A percentile compares a stretch with the other conserved stretches of the same genome.
phyloP scores from a whole-genome alignment of 2,888 invertebrate species.

The Tipula lateralis region DNA sequence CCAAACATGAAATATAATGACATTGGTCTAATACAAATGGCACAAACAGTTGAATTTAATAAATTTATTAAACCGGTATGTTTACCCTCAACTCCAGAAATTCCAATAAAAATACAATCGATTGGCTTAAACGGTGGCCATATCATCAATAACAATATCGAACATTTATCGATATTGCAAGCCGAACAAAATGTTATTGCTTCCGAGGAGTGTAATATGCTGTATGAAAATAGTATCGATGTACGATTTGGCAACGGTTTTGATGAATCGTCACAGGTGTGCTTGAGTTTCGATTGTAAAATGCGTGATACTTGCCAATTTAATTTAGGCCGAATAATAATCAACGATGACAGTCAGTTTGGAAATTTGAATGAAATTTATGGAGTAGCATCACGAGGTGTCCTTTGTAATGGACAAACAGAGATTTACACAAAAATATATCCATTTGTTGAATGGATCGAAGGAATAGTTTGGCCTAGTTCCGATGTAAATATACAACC shows the following conservation, averaged over 20 bases:
- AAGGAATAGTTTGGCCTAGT: conserved; percentile 53
- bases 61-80: not conserved
- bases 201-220: not conserved
- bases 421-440: conserved; percentile 59
- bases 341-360: not conserved
- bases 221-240: not conserved
- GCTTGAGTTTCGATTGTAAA: not conserved
- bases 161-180: not conserved
- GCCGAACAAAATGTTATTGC: not conserved
- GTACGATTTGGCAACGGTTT: not conserved
- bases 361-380: conserved; percentile 36
- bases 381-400: conserved; percentile 53
- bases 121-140: not conserved
- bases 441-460: conserved; percentile 57
- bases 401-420: conserved; percentile 49
- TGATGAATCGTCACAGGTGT: not conserved
- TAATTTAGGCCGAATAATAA: not conserved
- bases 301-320: not conserved
- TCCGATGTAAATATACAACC: not conserved
- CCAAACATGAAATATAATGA: not conserved
- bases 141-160: not conserved
- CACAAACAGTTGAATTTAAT: not conserved
- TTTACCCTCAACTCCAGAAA: not conserved
- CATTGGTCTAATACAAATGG: not conserved
- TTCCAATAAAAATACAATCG: not conserved